A percentile compares a stretch with the other conserved stretches of the same genome.
phyloP scores from a whole-genome alignment of 2,797 vertebrate genomes.

The Fratercula arctica region DNA sequence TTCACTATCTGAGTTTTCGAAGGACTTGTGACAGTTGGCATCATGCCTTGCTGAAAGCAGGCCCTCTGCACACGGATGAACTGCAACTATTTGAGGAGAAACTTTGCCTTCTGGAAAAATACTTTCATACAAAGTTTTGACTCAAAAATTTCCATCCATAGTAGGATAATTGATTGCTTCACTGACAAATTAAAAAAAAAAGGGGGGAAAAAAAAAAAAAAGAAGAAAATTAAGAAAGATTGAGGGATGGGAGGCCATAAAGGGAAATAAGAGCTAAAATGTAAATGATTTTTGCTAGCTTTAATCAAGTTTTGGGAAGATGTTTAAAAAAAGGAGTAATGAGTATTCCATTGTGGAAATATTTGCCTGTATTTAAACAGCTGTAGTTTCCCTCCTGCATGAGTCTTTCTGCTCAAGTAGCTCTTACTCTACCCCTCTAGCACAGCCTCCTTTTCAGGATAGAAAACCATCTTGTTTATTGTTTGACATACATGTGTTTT shows the following conservation, averaged over 20 bases:
- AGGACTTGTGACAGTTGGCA: neutral
- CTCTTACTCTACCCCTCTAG: neutral
- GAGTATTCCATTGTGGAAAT: neutral
- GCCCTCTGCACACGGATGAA: neutral
- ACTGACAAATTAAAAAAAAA: neutral
- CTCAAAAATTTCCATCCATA: neutral
- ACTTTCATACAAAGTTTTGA: neutral
- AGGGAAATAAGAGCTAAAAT: neutral
- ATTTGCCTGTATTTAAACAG: neutral
- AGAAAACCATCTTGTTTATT: neutral
- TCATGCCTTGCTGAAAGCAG: neutral
- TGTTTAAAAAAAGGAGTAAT: neutral
- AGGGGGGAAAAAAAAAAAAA: rapidly evolving
- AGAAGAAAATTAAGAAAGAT: neutral
- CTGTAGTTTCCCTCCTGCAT: neutral
- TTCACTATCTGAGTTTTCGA: neutral
- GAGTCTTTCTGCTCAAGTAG: neutral
- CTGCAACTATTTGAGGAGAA: neutral
- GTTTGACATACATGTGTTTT: neutral
- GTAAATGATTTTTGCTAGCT: neutral
- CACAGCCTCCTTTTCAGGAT: neutral
- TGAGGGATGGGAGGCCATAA: neutral
- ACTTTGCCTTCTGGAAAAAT: neutral
- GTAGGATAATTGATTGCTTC: neutral
- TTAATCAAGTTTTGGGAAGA: neutral